phyloP scores from a whole-genome alignment of 2,888 invertebrate genomes.

The Ophioninae sp. region DNA sequence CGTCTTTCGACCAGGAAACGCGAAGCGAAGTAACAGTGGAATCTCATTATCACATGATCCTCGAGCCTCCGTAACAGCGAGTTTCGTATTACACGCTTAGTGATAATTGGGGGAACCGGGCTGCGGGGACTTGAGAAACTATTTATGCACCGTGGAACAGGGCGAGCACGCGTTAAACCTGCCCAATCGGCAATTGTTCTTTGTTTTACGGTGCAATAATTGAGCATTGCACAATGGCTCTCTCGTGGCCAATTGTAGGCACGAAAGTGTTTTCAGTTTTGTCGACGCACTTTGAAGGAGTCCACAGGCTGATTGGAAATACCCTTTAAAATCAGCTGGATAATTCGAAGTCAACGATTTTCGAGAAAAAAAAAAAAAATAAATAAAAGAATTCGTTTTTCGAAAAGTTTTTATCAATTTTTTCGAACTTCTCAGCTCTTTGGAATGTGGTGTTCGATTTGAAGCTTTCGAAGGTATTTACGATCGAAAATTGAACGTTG shows the following conservation, averaged over 20 bases:
- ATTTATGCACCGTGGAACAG: not conserved
- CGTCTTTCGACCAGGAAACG: constrained; percentile 52
- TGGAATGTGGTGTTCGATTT: too few relatives aligned
- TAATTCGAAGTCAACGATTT: too few relatives aligned
- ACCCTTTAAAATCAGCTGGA: too few relatives aligned
- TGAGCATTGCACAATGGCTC: not conserved
- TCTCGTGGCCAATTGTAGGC: not conserved
- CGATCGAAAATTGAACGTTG: not conserved
- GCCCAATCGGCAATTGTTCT: not conserved
- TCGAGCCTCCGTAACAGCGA: not conserved
- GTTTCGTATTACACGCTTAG: constrained; percentile 20
- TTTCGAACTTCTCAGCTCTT: too few relatives aligned
- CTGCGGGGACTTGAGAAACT: constrained; percentile 8
- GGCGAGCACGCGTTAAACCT: not conserved
- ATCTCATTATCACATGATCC: constrained; percentile 61
- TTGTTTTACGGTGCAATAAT: not conserved
- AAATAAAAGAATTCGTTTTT: too few relatives aligned
- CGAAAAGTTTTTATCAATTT: too few relatives aligned
- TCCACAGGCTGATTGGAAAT: too few relatives aligned
- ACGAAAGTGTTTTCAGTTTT: not conserved
- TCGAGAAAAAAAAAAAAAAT: not conserved
- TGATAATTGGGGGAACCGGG: constrained; percentile 39
- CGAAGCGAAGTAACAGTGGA: constrained; percentile 51
- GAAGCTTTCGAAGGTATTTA: too few relatives aligned
- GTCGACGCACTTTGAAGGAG: not conserved